Evolutionary conservation across 2,888 invertebrate genomes (phyloP), one percentile per base, ranked within the genome.

Genomic region (Sesamia inferens): DNA sequence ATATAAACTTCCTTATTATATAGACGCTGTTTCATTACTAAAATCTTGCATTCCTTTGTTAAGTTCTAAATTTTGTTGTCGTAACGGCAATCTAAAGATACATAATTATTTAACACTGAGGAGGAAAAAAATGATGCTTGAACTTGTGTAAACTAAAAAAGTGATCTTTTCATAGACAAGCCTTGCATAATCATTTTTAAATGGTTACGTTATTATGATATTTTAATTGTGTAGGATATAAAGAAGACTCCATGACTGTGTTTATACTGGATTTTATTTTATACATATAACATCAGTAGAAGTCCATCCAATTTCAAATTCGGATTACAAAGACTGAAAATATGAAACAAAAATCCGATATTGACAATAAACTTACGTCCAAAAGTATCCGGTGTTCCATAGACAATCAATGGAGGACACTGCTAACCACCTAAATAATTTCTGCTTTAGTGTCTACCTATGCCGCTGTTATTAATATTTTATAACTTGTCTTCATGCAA

Each of bases 351-450:
- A 74, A 77, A 88, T 89, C 88, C 86, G 87, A 89, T 87, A 85
- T 88, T 90, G 93, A 94, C 93, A 94, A 93, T 94, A 94, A 93
- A 87, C 76, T 92, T 90, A 87, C 93, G 93, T 94, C 94, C 93
- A 91, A 84, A 81, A 57, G 72, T 65, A 61, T 59, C 68, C 31
- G 67, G 77, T 77, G 62, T 74, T 71, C 68, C 78, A 63, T 81
- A 74, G 0, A 68, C 68, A 74, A 72, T 73, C 66, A 58, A 79
- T 63, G 63, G 57, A 51, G 70, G 62, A 70, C 57, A 74, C 57
- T 13, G 64, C 66, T 31, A 71, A 74, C 64, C 74, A 77, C 68
- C 77, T 77, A 77, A 65, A 51, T 68, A 8, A 78, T 47, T 59
- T 78, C 64, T 81, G 70, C 68, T 73, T 57, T 66, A 57, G 66